A percentile compares a stretch with the other conserved stretches of the same genome.
Evolutionary conservation across 53 echinoderm and acorn worm genomes (phyloP).

Genomic region (Astropecten irregularis): DNA sequence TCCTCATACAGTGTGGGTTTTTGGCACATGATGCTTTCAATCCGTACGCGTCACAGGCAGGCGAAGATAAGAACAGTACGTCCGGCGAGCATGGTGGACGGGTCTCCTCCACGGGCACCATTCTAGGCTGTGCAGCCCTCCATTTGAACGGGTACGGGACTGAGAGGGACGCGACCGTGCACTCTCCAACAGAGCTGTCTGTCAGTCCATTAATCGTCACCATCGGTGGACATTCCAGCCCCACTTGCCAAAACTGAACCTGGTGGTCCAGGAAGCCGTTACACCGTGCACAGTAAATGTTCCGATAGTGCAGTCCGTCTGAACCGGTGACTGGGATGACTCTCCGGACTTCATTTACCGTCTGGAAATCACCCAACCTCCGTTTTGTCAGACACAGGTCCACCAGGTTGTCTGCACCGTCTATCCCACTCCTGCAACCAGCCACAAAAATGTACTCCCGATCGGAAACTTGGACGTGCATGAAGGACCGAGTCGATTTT

Average conservation of each 20-base stretch:
- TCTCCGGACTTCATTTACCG: not conserved
- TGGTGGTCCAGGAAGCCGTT: not conserved
- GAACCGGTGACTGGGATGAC: not conserved
- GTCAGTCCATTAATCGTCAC: not conserved
- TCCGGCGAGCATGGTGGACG: not conserved
- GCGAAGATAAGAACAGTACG: not conserved
- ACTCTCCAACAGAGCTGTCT: not conserved
- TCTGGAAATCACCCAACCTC: not conserved
- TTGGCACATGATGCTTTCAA: not conserved
- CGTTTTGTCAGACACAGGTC: not conserved
- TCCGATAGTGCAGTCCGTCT: constrained; percentile 6
- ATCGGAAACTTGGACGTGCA: not conserved
- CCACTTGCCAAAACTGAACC: not conserved
- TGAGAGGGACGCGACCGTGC: not conserved
- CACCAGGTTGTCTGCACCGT: no score
- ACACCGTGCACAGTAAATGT: constrained; percentile 4
- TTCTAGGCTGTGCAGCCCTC: not conserved
- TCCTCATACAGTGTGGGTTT: not conserved
- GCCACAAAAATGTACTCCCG: no score
- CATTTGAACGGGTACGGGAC: not conserved
- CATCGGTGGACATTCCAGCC: not conserved
- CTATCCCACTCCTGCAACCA: no score
- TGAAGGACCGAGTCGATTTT: not conserved
- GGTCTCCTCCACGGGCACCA: not conserved
- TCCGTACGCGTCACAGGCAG: not conserved